phyloP scores from a whole-genome alignment of 2,113 vertebrate species.

The Melanocharis versteri region DNA sequence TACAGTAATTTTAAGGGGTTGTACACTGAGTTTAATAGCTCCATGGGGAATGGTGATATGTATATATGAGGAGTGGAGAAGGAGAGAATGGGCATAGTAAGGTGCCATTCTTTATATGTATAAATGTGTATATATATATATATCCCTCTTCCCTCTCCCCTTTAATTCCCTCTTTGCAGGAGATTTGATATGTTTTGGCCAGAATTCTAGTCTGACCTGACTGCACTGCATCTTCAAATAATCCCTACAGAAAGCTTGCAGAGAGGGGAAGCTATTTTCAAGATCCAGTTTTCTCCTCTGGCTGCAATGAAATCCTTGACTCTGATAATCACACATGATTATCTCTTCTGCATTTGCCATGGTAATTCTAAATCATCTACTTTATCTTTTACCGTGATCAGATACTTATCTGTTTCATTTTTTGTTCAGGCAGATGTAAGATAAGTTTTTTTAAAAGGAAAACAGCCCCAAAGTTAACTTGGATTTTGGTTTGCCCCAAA shows the following conservation, averaged over 20 bases:
- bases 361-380: neutral
- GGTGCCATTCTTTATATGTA: neutral
- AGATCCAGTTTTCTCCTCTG: neutral
- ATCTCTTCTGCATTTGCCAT: neutral
- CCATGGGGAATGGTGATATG: neutral
- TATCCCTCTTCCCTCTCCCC: neutral
- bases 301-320: neutral
- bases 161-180: neutral
- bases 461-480: neutral
- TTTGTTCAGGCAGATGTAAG: neutral
- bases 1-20: slow-evolving; percentile 27
- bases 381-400: neutral
- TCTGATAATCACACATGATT: neutral
- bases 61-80: neutral
- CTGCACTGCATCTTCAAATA: neutral
- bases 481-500: neutral
- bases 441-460: neutral
- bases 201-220: neutral
- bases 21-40: neutral
- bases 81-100: neutral
- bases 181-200: neutral
- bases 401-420: neutral
- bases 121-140: neutral
- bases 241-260: neutral
- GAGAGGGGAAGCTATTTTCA: neutral